phyloP scores from a whole-genome alignment of 1,140 invertebrate genomes.

The Drosophila pectinifera region DNA sequence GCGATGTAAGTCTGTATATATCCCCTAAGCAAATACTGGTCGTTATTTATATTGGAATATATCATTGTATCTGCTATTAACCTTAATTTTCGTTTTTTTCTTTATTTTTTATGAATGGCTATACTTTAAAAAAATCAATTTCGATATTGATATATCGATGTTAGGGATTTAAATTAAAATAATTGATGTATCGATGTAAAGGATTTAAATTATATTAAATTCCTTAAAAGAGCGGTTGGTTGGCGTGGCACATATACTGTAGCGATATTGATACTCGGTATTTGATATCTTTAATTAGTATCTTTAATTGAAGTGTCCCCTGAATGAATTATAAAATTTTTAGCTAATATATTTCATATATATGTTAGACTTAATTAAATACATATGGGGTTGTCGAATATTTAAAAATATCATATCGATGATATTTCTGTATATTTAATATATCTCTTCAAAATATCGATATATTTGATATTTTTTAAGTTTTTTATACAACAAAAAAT shows the following conservation, averaged over 20 bases:
- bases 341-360: not conserved
- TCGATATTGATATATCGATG: not conserved
- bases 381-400: too few species aligned
- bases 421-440: too few species aligned
- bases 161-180: not conserved
- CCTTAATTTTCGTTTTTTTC: not conserved
- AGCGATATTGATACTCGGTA: not conserved
- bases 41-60: not conserved
- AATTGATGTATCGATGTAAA: not conserved
- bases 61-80: not conserved
- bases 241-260: conserved; percentile 9
- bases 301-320: not conserved
- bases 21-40: not conserved
- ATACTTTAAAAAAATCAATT: too few species aligned
- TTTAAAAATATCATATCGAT: too few species aligned
- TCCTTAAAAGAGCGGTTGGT: not conserved
- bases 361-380: not conserved
- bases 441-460: too few species aligned
- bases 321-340: not conserved
- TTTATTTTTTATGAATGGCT: not conserved
- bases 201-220: not conserved
- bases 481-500: too few species aligned
- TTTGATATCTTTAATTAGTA: not conserved
- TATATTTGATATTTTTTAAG: too few species aligned
- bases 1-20: too few species aligned